Evolutionary conservation across 2,797 vertebrate species (phyloP), one percentile per base, ranked within the genome.

Genomic region (Myotis daubentonii): DNA sequence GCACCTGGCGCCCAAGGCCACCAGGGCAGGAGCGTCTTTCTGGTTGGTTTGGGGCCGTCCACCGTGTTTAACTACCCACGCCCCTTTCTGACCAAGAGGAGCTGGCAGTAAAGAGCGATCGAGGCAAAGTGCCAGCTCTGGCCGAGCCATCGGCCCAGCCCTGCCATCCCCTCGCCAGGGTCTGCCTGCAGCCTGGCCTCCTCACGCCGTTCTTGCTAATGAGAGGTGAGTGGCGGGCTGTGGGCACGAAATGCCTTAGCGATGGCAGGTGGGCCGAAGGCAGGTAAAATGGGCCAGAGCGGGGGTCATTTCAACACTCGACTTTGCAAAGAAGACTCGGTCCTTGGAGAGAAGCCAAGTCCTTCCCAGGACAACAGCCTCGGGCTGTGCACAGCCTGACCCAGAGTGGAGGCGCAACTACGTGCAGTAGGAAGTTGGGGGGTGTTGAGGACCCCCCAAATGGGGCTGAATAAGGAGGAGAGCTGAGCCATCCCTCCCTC

Each of bases 61-160:
- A 4, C 55, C 47, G 96, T 62, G 78, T 74, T 16, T 55, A 71
- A 89, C 87, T 66, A 70, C 93, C 92, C 3, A 80, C 87, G 30
- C 93, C 83, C 78, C 81, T 96, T 66, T 91, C 97, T 49, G 95
- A 95, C 87, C 90, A 53, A 89, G 89, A 94, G 41, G 90, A 94
- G 86, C 71, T 15, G 80, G 89, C 0, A 4, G 33, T 80, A 94
- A 36, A 25, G 16, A 5, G 3, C 0, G 1, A 44, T 25, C 3
- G 0, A 90, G 82, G 93, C 49, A 0, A n/a, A 72, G 93, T 7
- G 25, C 41, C 75, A 20, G 84, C 36, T 75, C 72, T 78, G 49
- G 78, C 49, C 25, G 2, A 33, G 49, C 47, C 55, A 11, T 16
- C 11, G 30, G 33, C 57, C 22, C 33, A 2, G 23, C 8, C 5